Conservation (phyloP, 2,888 invertebrate species). For the Napeogenes sylphis region DNA sequence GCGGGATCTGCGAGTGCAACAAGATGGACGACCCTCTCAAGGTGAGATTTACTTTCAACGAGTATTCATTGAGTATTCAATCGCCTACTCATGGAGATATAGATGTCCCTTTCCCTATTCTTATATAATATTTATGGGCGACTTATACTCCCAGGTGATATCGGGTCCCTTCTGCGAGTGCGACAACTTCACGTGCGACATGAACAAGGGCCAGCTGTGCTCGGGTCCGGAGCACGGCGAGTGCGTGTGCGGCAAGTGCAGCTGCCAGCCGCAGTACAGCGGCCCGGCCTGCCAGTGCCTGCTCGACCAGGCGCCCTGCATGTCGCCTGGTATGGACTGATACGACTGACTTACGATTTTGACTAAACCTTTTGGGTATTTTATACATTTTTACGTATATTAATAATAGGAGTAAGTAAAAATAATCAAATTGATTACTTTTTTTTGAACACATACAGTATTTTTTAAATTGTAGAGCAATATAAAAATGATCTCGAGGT, state of each 20-base stretch:
- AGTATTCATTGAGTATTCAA: too few species aligned
- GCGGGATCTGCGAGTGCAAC: conserved; percentile 91
- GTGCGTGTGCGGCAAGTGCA: conserved; percentile 93
- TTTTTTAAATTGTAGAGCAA: too few species aligned
- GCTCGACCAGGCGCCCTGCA: conserved; percentile 85
- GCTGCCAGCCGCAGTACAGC: conserved; percentile 87
- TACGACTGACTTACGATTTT: too few species aligned
- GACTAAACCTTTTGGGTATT: too few species aligned
- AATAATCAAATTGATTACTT: too few species aligned
- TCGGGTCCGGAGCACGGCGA: conserved; percentile 88
- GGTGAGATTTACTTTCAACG: conserved; percentile 49
- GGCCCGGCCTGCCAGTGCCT: conserved; percentile 92
- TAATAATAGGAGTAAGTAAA: too few species aligned
- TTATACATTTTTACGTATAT: too few species aligned
- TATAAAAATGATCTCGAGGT: too few species aligned
- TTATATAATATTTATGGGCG: too few species aligned
- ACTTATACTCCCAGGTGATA: conserved; percentile 66
- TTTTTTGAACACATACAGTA: too few species aligned
- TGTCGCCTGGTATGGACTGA: conserved; percentile 76
- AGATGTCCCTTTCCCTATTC: too few species aligned
- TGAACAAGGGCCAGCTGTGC: conserved; percentile 87
- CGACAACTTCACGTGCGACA: conserved; percentile 96
- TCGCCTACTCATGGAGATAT: too few species aligned
- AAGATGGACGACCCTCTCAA: conserved; percentile 81
- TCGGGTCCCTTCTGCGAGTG: conserved; percentile 94